Conservation (phyloP, 2,888 invertebrate genomes). For the Erpobdella octoculata region DNA sequence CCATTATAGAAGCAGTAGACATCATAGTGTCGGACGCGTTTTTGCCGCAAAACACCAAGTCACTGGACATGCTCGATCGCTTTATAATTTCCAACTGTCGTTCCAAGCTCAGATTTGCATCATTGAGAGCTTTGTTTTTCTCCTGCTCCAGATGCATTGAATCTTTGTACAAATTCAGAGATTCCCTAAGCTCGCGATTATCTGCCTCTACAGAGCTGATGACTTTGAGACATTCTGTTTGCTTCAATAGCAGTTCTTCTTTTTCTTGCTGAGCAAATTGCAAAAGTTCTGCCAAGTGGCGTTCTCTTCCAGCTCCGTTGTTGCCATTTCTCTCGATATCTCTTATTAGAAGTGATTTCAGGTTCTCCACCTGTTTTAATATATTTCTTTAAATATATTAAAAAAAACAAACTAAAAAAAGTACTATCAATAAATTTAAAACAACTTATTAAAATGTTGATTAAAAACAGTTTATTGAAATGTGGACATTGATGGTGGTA, state of each 20-base stretch:
- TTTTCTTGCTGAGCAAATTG: conserved; percentile 56
- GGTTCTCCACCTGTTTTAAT: conserved; percentile 65
- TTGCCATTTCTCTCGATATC: conserved; percentile 1
- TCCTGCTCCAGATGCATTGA: not conserved
- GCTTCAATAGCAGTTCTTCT: conserved; percentile 57
- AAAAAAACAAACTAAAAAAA: no score
- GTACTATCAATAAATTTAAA: no score
- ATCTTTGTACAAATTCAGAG: not conserved
- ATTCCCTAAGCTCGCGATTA: conserved; percentile 42
- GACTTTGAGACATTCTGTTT: conserved; percentile 69
- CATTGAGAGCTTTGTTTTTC: not conserved
- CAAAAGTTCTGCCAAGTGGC: conserved; percentile 70
- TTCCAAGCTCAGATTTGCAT: not conserved
- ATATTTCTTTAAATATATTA: no score
- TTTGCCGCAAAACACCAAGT: no score
- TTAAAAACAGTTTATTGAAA: no score
- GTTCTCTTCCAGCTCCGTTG: conserved; percentile 49
- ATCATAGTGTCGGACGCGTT: not conserved
- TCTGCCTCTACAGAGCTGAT: conserved; percentile 54
- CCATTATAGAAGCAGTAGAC: not conserved
- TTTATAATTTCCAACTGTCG: not conserved
- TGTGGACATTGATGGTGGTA: no score
- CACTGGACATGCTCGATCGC: not conserved
- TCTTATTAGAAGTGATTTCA: conserved; percentile 59
- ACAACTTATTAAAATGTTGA: no score